Conservation (phyloP, 2,113 vertebrate genomes). For the Leptobrachium leishanense region DNA sequence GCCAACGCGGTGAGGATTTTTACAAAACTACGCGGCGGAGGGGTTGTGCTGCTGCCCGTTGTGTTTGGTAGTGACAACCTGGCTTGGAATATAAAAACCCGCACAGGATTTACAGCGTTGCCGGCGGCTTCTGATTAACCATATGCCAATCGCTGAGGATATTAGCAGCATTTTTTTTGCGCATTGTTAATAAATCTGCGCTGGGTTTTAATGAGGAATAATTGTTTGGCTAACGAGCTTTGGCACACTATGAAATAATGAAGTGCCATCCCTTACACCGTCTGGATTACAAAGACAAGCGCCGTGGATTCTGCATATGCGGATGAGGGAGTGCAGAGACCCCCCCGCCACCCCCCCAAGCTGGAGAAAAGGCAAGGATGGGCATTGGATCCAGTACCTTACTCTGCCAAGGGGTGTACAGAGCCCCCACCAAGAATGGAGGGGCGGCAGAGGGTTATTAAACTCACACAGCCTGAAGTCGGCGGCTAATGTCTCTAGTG, state of each 20-base stretch:
- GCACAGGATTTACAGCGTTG: slow-evolving; percentile 75
- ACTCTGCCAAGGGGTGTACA: slow-evolving; percentile 70
- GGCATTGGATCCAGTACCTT: slow-evolving; percentile 65
- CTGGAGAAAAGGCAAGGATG: slow-evolving; percentile 68
- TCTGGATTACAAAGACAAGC: slow-evolving; percentile 95
- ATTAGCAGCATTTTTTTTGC: slow-evolving; percentile 60
- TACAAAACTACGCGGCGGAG: slow-evolving; percentile 68
- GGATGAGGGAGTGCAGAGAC: slow-evolving; percentile 57
- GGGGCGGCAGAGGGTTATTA: slow-evolving; percentile 73
- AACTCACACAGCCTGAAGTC: slow-evolving; percentile 70
- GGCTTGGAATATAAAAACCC: slow-evolving; percentile 70
- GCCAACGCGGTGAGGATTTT: slow-evolving; percentile 78
- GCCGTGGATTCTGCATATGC: slow-evolving; percentile 65
- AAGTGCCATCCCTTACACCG: slow-evolving; percentile 75
- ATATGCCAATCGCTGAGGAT: slow-evolving; percentile 88
- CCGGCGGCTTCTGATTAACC: slow-evolving; percentile 69
- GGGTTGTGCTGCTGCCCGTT: slow-evolving; percentile 37
- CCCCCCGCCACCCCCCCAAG: slow-evolving; percentile 53
- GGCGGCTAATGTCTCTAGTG: slow-evolving; percentile 92
- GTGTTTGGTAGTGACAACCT: slow-evolving; percentile 45
- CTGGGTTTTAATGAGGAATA: slow-evolving; percentile 80
- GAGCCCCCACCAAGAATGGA: slow-evolving; percentile 69
- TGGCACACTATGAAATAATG: slow-evolving; percentile 86
- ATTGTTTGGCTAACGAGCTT: slow-evolving; percentile 95
- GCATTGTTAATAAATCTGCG: slow-evolving; percentile 69